A percentile compares a stretch with the other conserved stretches of the same genome.
Conservation (phyloP, 2,888 invertebrate genomes). For the Hypena proboscidalis region DNA sequence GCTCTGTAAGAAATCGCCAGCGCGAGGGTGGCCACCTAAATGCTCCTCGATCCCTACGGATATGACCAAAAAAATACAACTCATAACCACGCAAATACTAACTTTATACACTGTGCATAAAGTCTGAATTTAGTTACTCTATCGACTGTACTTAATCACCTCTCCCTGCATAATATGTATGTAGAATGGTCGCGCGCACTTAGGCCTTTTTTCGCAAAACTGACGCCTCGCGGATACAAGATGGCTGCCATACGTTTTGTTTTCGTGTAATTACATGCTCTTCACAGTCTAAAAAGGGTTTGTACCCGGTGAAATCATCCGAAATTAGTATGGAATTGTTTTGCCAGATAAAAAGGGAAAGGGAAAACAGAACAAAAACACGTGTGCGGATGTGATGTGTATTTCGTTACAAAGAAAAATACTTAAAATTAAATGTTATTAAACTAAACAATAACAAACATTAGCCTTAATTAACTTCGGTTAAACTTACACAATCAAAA, state of each 20-base stretch:
- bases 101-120: constrained; percentile 35
- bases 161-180: constrained; percentile 73
- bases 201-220: constrained; percentile 75
- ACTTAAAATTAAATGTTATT: constrained; percentile 3
- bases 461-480: background rate
- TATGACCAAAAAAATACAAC: constrained; percentile 60
- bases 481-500: background rate
- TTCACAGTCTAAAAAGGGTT: constrained; percentile 43
- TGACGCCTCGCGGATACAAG: constrained; percentile 80
- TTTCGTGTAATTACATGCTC: constrained; percentile 52
- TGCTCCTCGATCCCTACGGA: constrained; percentile 71
- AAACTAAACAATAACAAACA: constrained; percentile 12
- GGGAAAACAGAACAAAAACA: constrained; percentile 7
- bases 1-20: constrained; percentile 80
- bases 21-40: constrained; percentile 73
- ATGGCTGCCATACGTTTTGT: constrained; percentile 66
- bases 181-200: constrained; percentile 75
- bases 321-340: constrained; percentile 47
- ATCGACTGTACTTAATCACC: constrained; percentile 70
- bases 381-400: constrained; percentile 18
- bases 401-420: constrained; percentile 17
- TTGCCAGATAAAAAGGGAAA: constrained; percentile 19
- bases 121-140: constrained; percentile 45
- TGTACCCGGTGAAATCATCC: constrained; percentile 35
- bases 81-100: constrained; percentile 36